Percentiles rank a stretch among this genome's conserved stretches.
Conservation (phyloP, 2,113 vertebrate species). For the Eulemur rufifrons region DNA sequence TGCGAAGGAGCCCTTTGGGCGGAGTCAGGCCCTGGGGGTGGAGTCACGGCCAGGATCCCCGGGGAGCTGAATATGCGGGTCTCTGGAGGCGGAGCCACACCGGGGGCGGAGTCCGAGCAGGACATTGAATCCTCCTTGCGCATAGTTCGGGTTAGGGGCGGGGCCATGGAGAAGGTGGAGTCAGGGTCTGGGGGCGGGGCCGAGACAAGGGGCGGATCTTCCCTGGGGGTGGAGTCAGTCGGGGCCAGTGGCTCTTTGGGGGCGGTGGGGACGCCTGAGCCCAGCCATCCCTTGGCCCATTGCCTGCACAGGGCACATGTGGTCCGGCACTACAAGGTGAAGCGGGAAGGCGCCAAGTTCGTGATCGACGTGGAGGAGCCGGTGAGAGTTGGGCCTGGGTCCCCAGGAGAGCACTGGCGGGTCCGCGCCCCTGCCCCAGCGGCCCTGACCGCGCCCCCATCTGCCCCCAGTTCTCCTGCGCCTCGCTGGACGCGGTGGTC, state of each 20-base stretch:
- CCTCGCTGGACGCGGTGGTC: conserved; percentile 84
- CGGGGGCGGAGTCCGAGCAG: no score
- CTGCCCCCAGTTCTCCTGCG: conserved; percentile 83
- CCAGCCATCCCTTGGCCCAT: rapidly evolving
- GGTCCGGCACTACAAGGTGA: conserved; percentile 88
- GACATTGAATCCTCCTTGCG: not conserved
- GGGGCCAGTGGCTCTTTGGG: not conserved
- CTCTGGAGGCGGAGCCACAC: not conserved
- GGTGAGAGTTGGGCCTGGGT: conserved; percentile 79
- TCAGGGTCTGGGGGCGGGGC: not conserved
- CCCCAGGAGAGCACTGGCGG: not conserved
- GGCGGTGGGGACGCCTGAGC: not conserved
- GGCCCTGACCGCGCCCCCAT: not conserved
- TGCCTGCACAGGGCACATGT: conserved; percentile 50
- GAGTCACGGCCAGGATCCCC: no score
- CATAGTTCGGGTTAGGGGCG: not conserved
- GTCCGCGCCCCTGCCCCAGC: not conserved
- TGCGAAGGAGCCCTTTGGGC: not conserved
- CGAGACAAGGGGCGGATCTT: no score
- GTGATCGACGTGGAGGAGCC: conserved; percentile 85
- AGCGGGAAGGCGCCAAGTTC: conserved; percentile 72
- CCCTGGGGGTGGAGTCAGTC: not conserved
- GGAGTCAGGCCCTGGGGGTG: not conserved
- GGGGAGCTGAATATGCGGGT: no score
- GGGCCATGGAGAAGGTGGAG: no score